Base-by-base conservation (phyloP, 2,888 invertebrate species). In the Drosophila mimetica region DNA sequence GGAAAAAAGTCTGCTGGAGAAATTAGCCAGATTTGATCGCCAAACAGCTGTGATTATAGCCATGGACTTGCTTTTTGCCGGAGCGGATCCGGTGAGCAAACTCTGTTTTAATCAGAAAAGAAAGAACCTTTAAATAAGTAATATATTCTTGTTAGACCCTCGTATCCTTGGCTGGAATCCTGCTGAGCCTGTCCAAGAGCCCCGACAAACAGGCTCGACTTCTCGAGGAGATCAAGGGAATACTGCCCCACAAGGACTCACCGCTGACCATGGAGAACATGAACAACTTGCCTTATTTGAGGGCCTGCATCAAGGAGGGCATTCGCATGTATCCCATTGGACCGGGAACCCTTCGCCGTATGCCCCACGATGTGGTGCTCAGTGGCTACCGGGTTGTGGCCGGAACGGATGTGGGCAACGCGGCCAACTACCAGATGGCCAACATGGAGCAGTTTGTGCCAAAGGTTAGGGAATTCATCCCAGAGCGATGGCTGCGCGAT, bases 271-370 rank as follows among this genome's bases (percentile, higher is more conserved):
- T 91, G 1, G 90, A 92, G 2, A 90, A 92, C 53, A 87, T 93
- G 52, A 89, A 91, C 11, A 89, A 92, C 57, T 90, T 93, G 58
- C 93, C 93, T 0, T 96, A 95, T 81, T 85, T 96, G n/a, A 94
- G 93, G 69, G 96, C 96, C 1, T 95, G 95, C 84, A 93, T 96
- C 41, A 96, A 96, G 87, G 96, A 96, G 89, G 93, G 94, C 0
- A 91, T 95, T 54, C 93, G 96, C 76, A 64, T 95, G 36, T 92
- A 93, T 82, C 94, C 95, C 0, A 93, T 95, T 0, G 93, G 93
- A 0, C 91, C 93, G 3, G 95, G 93, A 0, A 94, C 93, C 58
- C 82, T 93, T 9, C 93, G 95, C 72, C 90, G 91, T 55, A 91
- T 94, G 72, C 92, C 92, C 0, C 92, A 93, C 51, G 94, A 95